These are phyloP conservation scores for Phainopepla nitens DNA, from an alignment of 2,113 vertebrate genomes.

Conservation along the genomic window DNA sequence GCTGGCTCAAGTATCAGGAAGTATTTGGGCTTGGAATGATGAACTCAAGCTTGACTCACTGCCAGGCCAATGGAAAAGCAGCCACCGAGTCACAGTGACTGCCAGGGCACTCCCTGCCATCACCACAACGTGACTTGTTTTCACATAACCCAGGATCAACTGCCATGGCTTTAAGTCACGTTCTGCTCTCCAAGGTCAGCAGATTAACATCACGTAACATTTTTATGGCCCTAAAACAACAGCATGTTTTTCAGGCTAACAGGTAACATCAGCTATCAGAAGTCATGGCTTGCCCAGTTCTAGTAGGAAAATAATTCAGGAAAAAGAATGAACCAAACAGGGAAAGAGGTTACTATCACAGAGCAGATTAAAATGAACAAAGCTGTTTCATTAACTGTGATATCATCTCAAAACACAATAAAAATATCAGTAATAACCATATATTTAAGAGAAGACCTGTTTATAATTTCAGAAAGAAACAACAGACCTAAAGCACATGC, in stretches of 20 bases:
- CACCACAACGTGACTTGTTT: background rate
- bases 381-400: background rate
- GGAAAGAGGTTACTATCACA: background rate
- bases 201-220: background rate
- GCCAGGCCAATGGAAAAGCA: background rate
- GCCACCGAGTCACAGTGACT: background rate
- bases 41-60: background rate
- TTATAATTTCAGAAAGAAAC: background rate
- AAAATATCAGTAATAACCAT: background rate
- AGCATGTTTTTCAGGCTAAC: background rate
- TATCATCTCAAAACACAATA: background rate
- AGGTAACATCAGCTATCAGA: background rate
- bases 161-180: fast-evolving
- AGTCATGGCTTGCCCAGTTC: background rate
- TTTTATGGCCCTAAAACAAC: background rate
- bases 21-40: background rate
- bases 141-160: fast-evolving
- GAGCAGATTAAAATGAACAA: background rate
- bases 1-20: background rate
- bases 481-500: background rate
- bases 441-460: background rate
- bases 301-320: background rate
- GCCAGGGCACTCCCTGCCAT: background rate
- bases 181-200: background rate
- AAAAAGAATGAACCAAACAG: background rate